Percentiles rank a stretch among this genome's conserved stretches.
Conservation (phyloP, 2,113 vertebrate genomes). For the Callocephalon fimbriatum region DNA sequence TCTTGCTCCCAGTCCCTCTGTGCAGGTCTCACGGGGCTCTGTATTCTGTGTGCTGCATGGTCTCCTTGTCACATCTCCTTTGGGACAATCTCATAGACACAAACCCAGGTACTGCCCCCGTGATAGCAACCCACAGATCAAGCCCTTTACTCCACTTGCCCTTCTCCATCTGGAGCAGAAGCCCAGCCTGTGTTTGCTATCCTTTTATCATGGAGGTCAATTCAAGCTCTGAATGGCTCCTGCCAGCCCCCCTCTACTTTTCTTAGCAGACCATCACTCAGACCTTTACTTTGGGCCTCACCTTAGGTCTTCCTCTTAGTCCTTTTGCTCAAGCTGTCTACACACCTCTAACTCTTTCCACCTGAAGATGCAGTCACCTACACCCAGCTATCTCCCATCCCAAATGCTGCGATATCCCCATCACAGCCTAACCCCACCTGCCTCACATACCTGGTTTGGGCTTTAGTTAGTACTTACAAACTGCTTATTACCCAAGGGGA, state of each 20-base stretch:
- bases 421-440: background rate
- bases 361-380: background rate
- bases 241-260: background rate
- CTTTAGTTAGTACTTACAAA: background rate
- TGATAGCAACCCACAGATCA: fast-evolving
- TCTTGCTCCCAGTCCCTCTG: background rate
- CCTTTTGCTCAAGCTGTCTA: background rate
- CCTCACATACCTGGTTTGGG: background rate
- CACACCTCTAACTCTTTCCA: background rate
- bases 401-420: background rate
- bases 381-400: background rate
- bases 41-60: no score
- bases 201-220: background rate
- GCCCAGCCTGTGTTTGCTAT: background rate
- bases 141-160: background rate
- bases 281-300: background rate
- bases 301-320: background rate
- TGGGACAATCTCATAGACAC: background rate
- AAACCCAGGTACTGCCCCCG: background rate
- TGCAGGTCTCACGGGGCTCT: background rate
- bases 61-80: background rate
- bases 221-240: background rate
- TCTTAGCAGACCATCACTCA: background rate
- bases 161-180: background rate
- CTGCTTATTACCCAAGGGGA: background rate